A percentile compares a stretch with the other conserved stretches of the same genome.
phyloP scores from a whole-genome alignment of 2,113 vertebrate species.

The Phylloscopus trochiloides region DNA sequence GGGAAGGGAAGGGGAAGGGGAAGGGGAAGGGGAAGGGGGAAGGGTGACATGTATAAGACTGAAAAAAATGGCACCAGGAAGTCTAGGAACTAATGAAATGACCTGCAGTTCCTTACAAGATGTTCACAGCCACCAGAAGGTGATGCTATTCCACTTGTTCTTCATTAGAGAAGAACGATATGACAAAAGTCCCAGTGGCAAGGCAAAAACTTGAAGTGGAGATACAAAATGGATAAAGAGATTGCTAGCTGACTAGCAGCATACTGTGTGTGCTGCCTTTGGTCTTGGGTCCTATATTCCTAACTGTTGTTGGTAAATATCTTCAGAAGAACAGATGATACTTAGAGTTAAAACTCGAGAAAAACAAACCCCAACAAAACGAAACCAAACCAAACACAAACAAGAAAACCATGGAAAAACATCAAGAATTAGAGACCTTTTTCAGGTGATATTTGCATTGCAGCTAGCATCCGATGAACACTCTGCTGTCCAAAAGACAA shows the following conservation, averaged over 20 bases:
- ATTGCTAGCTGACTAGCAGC: background rate
- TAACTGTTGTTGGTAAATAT: background rate
- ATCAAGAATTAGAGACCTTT: background rate
- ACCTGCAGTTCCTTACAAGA: background rate
- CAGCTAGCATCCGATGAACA: background rate
- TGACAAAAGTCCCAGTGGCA: background rate
- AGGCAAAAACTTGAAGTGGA: background rate
- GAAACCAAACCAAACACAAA: background rate
- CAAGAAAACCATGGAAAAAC: rapidly evolving
- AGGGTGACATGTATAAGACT: background rate
- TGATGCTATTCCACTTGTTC: background rate
- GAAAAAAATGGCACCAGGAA: background rate
- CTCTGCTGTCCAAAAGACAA: background rate
- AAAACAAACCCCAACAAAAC: background rate
- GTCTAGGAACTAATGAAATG: background rate
- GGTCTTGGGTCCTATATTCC: background rate
- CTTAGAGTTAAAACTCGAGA: background rate
- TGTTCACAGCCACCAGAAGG: background rate
- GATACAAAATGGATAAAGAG: background rate
- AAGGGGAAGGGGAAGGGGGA: background rate
- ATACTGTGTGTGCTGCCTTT: background rate
- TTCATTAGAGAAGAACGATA: background rate
- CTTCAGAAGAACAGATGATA: background rate
- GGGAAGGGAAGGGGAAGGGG: background rate
- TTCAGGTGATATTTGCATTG: background rate